Evolutionary conservation across 53 echinoderm and acorn worm genomes (phyloP), one percentile per base, ranked within the genome.

Genomic region (Arbacia lixula): DNA sequence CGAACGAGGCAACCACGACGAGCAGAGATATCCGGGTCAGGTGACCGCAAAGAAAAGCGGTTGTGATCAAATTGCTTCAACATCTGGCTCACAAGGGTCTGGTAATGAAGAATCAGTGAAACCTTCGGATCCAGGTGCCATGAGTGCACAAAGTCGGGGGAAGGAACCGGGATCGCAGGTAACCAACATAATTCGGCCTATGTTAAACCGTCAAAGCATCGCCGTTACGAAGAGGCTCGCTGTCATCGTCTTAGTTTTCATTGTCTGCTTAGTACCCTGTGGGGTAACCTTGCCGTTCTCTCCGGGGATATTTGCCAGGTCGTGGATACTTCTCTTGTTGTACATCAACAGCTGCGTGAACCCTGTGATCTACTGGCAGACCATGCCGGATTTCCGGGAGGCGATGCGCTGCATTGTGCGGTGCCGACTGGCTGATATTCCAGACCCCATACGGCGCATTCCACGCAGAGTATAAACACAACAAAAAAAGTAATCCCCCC

Each of bases 331-430:
- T 3, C 64, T 91, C 19, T n/a, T 84, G 71, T 41, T 88, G 53
- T 80, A 80, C 12, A 43, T 76, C 64, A 91, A 91, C 39, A 85
- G 91, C 55, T 79, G 88, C 64, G 34, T 91, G 29, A 91, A 91
- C 75, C 91, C 91, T 17, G 22, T 91, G 12, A 46, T 91, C 5
- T 91, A 91, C 72, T 78, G 85, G 28, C 46, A 68, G 11, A 84
- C 87, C 53, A 88, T 87, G 77, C 85, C 91, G 19, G 58, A 60
- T 17, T 91, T 91, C 85, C 83, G 76, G 20, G 71, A 51, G 17
- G 91, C 88, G 20, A 88, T 91, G 58, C 33, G 37, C 6, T 77
- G 85, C 72, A 85, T 91, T 43, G 36, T 91, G 10, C 40, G 71
- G 5, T 91, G 91, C 34, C 64, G 88, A 16, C 28, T 91, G 12